Evolutionary conservation across 2,888 invertebrate species (phyloP).

Genomic region (Phaonia tiefii): DNA sequence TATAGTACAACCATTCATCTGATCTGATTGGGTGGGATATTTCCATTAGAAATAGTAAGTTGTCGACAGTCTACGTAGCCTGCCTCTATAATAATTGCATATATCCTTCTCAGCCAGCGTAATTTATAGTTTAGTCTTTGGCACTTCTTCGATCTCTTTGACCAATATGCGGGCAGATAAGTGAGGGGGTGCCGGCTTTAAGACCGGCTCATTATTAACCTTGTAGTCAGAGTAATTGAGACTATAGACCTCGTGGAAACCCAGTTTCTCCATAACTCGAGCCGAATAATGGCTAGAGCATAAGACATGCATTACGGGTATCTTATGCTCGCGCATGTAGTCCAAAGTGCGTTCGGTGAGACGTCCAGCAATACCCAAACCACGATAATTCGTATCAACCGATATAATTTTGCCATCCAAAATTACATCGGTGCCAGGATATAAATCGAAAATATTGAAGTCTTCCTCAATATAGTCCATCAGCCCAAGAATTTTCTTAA

Average conservation of each 20-base stretch:
- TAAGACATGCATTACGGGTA: constrained; percentile 85
- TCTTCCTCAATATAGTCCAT: constrained; percentile 81
- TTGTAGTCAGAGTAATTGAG: constrained; percentile 85
- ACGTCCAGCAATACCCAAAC: constrained; percentile 79
- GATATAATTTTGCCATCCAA: constrained; percentile 80
- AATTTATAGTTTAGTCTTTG: constrained; percentile 34
- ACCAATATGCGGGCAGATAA: constrained; percentile 83
- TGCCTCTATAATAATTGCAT: constrained; percentile 17
- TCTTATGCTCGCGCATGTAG: constrained; percentile 77
- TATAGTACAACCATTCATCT: constrained; percentile 55
- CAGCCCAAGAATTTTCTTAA: constrained; percentile 81
- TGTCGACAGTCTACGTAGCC: neutral
- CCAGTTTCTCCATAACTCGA: constrained; percentile 86
- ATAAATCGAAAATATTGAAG: constrained; percentile 81
- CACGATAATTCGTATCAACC: constrained; percentile 79
- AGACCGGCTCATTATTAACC: constrained; percentile 84
- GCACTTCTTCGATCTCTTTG: constrained; percentile 79
- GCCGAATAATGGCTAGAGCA: constrained; percentile 90
- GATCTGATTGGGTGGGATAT: constrained; percentile 59
- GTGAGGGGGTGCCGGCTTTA: constrained; percentile 86
- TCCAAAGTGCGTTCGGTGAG: constrained; percentile 78
- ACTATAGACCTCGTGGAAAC: constrained; percentile 86
- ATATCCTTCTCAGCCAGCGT: neutral
- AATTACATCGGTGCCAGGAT: constrained; percentile 78
- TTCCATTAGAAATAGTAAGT: constrained; percentile 1